Base-by-base conservation (phyloP, 2,888 invertebrate genomes). In the Chouioia cunea region DNA sequence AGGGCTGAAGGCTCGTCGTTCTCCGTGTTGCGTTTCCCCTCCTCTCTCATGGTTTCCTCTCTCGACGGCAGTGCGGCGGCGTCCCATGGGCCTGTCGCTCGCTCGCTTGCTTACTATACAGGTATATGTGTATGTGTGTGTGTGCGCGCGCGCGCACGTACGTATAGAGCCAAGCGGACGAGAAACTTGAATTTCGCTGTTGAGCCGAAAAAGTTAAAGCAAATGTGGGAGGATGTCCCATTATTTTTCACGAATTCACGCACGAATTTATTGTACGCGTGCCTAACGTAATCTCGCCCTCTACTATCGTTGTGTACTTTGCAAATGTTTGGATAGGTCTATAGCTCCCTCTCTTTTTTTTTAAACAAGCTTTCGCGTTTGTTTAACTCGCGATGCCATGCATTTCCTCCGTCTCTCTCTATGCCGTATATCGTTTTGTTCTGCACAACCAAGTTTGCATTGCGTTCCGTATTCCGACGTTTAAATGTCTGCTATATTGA, bases 151-250 rank as follows among this genome's bases (percentile, higher is more conserved):
- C 48, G 14, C 48, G 52, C 58, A 58, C 44, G 44, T 44, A 14
- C 46, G 15, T n/a, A 44, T 22, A 53, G 58, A 46, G 20, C 3
- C 44, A 14, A 4, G 20, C 53, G 68, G 76, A 75, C 78, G 75
- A 78, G n/a, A 79, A 80, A 80, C 80, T 79, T 80, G 80, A 80
- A 80, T 79, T 80, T 80, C 80, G 58, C 71, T 76, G 74, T 74
- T 70, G 74, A 63, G n/a, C 74, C 71, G 74, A 76, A 76, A 74
- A 76, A 73, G 74, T 63, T 70, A 67, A 73, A 22, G 44, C 20
- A 48, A 59, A 23, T 56, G 43, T 27, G 50, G 48, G 36, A 50
- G 36, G n/a, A n/a, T n/a, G n/a, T n/a, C n/a, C n/a, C n/a, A n/a
- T n/a, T n/a, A n/a, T 27, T 36, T 62, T 62, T 48, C n/a, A 44